phyloP scores from a whole-genome alignment of 2,797 vertebrate species.

The Macrochelys suwanniensis region DNA sequence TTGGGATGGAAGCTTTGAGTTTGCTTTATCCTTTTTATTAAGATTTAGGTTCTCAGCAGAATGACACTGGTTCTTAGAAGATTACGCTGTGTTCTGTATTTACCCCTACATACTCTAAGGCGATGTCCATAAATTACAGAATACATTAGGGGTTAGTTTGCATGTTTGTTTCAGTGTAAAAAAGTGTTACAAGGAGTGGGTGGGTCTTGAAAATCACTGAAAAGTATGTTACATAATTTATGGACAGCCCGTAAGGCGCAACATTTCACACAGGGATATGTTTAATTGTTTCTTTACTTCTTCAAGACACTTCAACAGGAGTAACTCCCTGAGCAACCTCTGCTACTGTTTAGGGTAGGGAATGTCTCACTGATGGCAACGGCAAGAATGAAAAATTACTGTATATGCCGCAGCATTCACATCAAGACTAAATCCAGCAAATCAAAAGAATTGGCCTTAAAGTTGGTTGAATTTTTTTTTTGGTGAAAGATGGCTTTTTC shows the following conservation, averaged over 20 bases:
- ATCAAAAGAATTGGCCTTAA: too few species aligned
- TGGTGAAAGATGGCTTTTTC: too few species aligned
- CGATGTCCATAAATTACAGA: background rate
- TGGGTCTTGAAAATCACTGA: background rate
- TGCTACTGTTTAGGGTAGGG: background rate
- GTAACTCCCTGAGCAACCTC: background rate
- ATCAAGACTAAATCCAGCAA: too few species aligned
- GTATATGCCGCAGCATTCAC: background rate
- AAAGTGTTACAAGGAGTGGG: background rate
- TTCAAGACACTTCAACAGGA: background rate
- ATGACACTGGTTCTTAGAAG: background rate
- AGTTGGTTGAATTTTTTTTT: too few species aligned
- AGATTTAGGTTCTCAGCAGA: background rate
- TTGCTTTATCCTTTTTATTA: slow-evolving; percentile 5
- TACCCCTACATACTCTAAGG: background rate
- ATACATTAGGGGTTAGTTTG: background rate
- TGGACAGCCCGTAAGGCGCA: slow-evolving; percentile 5
- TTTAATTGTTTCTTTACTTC: background rate
- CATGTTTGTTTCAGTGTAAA: background rate
- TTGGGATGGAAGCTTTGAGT: slow-evolving; percentile 21
- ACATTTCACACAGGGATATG: background rate
- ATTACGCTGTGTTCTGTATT: slow-evolving; percentile 10
- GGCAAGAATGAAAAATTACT: slow-evolving; percentile 30
- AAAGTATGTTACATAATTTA: background rate
- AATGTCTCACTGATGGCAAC: background rate